Evolutionary conservation across 92 coral and sea anemone species (phyloP).

Genomic region (Pocillopora meandrina): DNA sequence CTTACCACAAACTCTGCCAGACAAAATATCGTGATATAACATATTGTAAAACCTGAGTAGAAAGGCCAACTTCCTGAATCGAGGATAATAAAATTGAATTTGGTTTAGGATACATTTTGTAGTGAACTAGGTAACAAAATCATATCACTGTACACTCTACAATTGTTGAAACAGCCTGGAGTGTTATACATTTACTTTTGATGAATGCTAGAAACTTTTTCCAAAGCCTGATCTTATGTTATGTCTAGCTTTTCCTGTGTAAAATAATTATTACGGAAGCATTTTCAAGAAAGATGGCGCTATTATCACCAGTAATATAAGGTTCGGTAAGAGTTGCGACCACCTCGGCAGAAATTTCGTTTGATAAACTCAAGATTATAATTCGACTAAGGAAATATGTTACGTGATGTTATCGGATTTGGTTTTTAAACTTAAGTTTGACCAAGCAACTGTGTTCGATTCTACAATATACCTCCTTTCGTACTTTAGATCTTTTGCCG

Average conservation of each 20-base stretch:
- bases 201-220: not conserved
- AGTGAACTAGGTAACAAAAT: not conserved
- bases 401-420: no score
- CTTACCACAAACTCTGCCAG: not conserved
- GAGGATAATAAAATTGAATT: not conserved
- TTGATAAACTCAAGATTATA: no score
- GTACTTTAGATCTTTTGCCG: slow-evolving; percentile 10
- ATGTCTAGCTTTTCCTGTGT: no score
- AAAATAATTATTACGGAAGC: no score
- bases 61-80: not conserved
- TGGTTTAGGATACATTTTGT: not conserved
- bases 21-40: not conserved
- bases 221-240: no score
- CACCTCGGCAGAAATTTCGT: no score
- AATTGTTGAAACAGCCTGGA: not conserved
- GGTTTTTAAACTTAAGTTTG: no score
- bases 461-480: slow-evolving; percentile 10
- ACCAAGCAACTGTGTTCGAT: not conserved
- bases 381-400: no score
- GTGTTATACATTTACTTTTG: not conserved
- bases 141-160: not conserved
- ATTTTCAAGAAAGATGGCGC: no score
- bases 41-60: not conserved
- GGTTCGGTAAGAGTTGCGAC: no score
- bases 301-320: no score